These are phyloP conservation scores for Panagrolaimus sp. DNA, from an alignment of 1,140 invertebrate genomes.

Conservation along the genomic window DNA sequence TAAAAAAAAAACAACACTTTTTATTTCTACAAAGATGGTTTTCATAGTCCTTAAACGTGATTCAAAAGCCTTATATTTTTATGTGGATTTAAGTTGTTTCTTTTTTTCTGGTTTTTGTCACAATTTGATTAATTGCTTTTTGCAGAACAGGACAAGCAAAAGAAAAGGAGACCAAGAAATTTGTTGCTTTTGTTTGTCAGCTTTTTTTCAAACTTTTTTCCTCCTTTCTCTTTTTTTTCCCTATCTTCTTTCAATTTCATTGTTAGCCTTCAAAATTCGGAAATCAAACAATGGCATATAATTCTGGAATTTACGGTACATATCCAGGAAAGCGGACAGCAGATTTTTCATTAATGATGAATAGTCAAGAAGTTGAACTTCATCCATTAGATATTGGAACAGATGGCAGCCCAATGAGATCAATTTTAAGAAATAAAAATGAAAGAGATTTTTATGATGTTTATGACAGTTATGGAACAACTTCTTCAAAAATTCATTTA, in stretches of 20 bases:
- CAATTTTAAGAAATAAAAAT: slow-evolving; percentile 10
- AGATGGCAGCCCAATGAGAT: slow-evolving; percentile 5
- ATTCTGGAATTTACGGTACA: slow-evolving; percentile 20
- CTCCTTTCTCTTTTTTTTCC: neutral
- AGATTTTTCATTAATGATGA: slow-evolving; percentile 23
- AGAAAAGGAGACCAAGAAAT: too few species aligned
- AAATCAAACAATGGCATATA: neutral
- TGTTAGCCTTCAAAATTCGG: neutral
- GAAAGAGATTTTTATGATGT: slow-evolving; percentile 10
- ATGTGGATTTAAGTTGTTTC: too few species aligned
- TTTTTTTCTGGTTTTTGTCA: too few species aligned
- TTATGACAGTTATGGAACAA: slow-evolving; percentile 10
- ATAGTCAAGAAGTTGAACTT: neutral
- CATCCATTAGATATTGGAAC: neutral
- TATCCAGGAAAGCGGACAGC: slow-evolving; percentile 19
- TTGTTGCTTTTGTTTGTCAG: too few species aligned
- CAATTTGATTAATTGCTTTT: too few species aligned
- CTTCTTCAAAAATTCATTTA: neutral
- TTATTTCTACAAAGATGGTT: too few species aligned
- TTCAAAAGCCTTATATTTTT: too few species aligned
- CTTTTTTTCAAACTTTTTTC: too few species aligned
- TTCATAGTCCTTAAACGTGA: too few species aligned
- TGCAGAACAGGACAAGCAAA: too few species aligned
- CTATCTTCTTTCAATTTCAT: neutral
- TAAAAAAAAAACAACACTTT: too few species aligned